phyloP scores from a whole-genome alignment of 2,888 invertebrate genomes.

The Piscicola geometra region DNA sequence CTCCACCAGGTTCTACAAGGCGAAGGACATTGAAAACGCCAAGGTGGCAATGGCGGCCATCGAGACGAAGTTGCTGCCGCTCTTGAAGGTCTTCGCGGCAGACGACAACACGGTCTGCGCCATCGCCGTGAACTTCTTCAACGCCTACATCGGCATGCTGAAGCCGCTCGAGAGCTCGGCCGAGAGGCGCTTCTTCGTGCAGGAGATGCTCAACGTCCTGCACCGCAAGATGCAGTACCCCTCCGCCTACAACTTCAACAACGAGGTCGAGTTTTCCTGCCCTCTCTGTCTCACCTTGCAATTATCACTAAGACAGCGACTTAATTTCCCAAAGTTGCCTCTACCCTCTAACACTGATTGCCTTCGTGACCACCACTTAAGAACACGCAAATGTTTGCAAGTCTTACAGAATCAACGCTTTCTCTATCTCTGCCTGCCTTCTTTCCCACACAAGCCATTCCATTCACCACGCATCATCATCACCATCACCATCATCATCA shows the following conservation, averaged over 20 bases:
- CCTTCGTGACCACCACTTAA: too few species aligned
- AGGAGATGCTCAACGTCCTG: conserved; percentile 56
- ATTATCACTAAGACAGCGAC: too few species aligned
- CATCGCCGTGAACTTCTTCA: conserved; percentile 58
- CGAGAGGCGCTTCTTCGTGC: conserved; percentile 36
- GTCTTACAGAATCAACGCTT: too few species aligned
- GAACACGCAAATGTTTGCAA: too few species aligned
- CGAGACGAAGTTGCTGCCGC: conserved; percentile 57
- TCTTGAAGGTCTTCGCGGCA: conserved; percentile 58
- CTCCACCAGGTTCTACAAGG: conserved; percentile 49
- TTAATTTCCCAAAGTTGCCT: too few species aligned
- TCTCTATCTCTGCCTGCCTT: too few species aligned
- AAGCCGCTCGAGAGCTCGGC: conserved; percentile 52
- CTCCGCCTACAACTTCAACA: conserved; percentile 58
- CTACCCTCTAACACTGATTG: too few species aligned
- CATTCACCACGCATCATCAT: too few species aligned
- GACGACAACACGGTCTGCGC: conserved; percentile 60
- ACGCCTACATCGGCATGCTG: conserved; percentile 58
- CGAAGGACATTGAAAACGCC: conserved; percentile 47
- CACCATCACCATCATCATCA: too few species aligned
- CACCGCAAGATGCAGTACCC: conserved; percentile 60
- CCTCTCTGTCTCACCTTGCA: not conserved
- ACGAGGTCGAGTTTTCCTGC: conserved; percentile 51
- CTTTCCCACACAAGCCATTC: too few species aligned
- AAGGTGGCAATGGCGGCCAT: conserved; percentile 50